phyloP scores from a whole-genome alignment of 2,797 vertebrate genomes.

The Nyctalus aviator region DNA sequence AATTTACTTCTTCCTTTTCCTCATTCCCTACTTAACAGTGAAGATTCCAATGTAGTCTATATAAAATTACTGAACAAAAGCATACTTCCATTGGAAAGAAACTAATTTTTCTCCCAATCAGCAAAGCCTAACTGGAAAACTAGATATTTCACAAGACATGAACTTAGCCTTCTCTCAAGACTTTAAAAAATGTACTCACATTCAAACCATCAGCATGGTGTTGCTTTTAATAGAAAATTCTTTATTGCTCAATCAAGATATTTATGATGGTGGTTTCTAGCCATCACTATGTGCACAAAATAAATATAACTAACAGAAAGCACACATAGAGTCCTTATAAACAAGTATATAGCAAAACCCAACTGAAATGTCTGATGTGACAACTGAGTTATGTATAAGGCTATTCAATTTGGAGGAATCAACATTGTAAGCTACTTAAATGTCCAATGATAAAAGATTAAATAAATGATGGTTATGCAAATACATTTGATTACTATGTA shows the following conservation, averaged over 20 bases:
- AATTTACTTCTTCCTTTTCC: background rate
- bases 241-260: background rate
- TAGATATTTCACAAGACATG: slow-evolving; percentile 20
- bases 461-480: background rate
- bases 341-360: slow-evolving; percentile 29
- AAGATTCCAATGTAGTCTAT: background rate
- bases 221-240: slow-evolving; percentile 17
- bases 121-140: background rate
- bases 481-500: background rate
- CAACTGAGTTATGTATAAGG: background rate
- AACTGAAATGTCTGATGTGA: background rate
- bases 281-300: background rate
- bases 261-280: slow-evolving; percentile 12
- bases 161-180: background rate
- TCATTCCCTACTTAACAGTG: background rate
- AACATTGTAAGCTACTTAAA: slow-evolving; percentile 11
- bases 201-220: background rate
- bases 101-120: background rate
- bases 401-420: background rate
- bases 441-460: background rate
- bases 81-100: background rate
- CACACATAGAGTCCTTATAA: background rate
- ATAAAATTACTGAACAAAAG: background rate
- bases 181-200: background rate
- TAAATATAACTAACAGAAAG: background rate